These are phyloP conservation scores for Grammomys dolichurus DNA, from an alignment of 2,113 vertebrate species.

Conservation along the genomic window DNA sequence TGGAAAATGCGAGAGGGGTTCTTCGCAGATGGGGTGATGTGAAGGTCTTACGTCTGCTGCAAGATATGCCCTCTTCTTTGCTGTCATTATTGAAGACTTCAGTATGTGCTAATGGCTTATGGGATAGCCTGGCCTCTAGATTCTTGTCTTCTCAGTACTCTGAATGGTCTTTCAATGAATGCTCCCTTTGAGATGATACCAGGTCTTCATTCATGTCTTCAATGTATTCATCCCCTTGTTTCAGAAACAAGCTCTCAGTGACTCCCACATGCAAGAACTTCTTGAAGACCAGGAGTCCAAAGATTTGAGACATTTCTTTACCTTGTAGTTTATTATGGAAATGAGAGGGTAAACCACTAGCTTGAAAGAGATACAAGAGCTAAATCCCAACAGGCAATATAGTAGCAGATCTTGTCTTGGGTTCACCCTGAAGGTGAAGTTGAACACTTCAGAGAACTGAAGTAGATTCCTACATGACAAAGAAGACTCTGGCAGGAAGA, in stretches of 20 bases:
- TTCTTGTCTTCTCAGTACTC: background rate
- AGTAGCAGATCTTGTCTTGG: background rate
- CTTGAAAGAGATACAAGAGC: background rate
- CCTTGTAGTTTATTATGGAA: background rate
- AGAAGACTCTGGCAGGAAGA: background rate
- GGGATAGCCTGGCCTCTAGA: background rate
- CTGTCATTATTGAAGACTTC: background rate
- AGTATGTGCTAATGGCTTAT: background rate
- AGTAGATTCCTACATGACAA: conserved; percentile 23
- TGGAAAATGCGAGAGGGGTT: background rate
- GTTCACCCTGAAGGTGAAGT: background rate
- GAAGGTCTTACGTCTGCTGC: background rate
- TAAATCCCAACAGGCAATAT: background rate
- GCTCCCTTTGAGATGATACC: background rate
- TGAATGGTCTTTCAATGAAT: background rate
- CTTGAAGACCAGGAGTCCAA: background rate
- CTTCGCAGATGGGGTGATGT: background rate
- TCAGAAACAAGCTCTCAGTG: background rate
- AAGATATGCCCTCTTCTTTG: background rate
- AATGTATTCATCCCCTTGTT: background rate
- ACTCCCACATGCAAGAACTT: background rate
- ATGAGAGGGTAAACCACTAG: background rate
- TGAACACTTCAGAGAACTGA: background rate
- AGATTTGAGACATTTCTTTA: background rate
- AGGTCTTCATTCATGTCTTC: background rate